phyloP scores from a whole-genome alignment of 1,140 invertebrate genomes.

The Drosophila obscura region DNA sequence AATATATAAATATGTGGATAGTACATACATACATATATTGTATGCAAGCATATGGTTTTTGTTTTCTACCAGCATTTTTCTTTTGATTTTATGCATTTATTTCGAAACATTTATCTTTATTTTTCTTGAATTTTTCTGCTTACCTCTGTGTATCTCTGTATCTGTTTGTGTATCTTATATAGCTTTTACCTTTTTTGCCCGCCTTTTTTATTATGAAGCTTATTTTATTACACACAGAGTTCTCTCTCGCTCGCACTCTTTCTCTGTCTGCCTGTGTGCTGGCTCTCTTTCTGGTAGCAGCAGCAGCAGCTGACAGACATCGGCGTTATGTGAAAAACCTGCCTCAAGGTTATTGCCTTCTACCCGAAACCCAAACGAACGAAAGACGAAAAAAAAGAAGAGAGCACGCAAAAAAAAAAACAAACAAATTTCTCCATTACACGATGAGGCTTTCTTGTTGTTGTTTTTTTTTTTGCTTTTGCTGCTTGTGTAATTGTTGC shows the following conservation, averaged over 20 bases:
- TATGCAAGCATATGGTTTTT: no score
- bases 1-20: no score
- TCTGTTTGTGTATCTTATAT: conserved; percentile 16
- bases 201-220: conserved; percentile 47
- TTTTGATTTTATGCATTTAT: no score
- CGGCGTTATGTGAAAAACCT: conserved; percentile 73
- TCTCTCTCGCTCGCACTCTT: conserved; percentile 5
- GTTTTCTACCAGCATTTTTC: no score
- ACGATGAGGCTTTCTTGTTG: conserved; percentile 53
- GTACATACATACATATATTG: no score
- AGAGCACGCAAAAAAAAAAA: conserved; percentile 63
- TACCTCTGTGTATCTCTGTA: conserved; percentile 26
- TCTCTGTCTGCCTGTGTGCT: conserved; percentile 7
- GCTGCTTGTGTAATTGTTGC: conserved; percentile 8
- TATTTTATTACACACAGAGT: conserved; percentile 42
- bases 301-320: conserved; percentile 7
- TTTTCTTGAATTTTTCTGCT: conserved; percentile 11
- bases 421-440: conserved; percentile 76
- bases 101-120: conserved; percentile 29
- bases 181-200: conserved; percentile 36
- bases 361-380: conserved; percentile 56
- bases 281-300: conserved; percentile 23
- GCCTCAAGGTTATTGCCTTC: conserved; percentile 79
- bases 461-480: conserved; percentile 23
- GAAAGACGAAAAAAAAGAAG: conserved; percentile 51